phyloP scores from a whole-genome alignment of 2,113 vertebrate species.

The Chroicocephalus ridibundus region DNA sequence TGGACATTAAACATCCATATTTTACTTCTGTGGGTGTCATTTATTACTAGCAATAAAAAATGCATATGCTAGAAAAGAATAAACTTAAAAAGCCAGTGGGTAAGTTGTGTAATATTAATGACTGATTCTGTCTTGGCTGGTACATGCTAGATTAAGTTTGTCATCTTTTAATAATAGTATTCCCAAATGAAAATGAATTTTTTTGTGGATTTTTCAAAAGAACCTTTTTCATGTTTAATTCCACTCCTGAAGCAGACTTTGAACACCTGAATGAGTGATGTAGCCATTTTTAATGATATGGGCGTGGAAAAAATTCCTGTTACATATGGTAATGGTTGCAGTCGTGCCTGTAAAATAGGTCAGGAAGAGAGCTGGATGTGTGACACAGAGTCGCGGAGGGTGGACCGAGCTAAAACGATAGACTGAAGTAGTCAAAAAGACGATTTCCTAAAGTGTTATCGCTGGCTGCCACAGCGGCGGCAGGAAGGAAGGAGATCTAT shows the following conservation, averaged over 20 bases:
- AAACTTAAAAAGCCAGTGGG: neutral
- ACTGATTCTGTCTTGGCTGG: neutral
- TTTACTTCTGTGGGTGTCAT: neutral
- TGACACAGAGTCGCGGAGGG: neutral
- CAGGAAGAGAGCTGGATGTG: neutral
- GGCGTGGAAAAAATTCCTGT: neutral
- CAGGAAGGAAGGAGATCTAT: conserved; percentile 8
- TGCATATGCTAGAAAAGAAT: neutral
- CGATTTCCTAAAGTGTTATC: neutral
- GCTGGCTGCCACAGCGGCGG: neutral
- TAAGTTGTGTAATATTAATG: neutral
- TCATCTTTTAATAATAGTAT: neutral
- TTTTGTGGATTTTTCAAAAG: neutral
- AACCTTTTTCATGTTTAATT: neutral
- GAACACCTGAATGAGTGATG: neutral
- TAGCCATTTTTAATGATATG: neutral
- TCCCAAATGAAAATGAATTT: neutral
- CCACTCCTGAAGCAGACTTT: neutral
- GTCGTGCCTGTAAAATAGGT: neutral
- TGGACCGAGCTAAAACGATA: neutral
- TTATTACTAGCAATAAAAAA: neutral
- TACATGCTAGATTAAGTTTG: neutral
- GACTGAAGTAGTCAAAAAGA: neutral
- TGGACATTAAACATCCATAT: neutral
- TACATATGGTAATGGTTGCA: neutral